Base-by-base conservation (phyloP, 2,888 invertebrate species). In the Trichogramma dendrolimi region DNA sequence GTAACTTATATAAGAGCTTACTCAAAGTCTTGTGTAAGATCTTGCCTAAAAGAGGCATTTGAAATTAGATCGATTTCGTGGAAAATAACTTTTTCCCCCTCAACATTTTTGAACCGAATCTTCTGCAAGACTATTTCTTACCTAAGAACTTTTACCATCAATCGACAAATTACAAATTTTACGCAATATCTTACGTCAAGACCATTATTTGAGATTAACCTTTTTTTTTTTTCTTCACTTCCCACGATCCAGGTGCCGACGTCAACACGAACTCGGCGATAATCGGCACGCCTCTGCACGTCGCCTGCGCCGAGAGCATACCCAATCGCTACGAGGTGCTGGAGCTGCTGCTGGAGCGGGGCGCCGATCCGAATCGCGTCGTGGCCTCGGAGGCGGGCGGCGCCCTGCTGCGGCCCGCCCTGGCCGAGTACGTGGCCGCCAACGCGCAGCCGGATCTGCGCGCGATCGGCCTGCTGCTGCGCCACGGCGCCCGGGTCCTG, bases 351-450 rank as follows among this genome's bases (percentile, higher is more conserved):
- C 77, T 91, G 67, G 84, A 85, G 69, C 83, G 85, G 52, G 90
- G 90, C 2, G 90, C 90, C 0, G 87, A 91, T 73, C 90, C 90
- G 0, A 91, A 91, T 75, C 79, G 88, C 70, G 86, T 89, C 69
- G 89, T 91, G 1, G 87, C 86, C 72, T 87, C 86, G 70, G 88
- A 89, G 59, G 86, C 87, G n/a, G 88, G 88, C 50, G 87, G 88
- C 1, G 85, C 88, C 0, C 82, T 93, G 14, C 27, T 27, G 2
- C 83, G 90, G 56, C 90, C 92, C 0, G 90, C 92, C 0, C 80
- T 94, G 2, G 90, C 91, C 0, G 94, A 94, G 76, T 93, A 93
- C 76, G 81, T 94, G 10, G 87, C 89, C 1, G 88, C 88, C 69
- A 89, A 89, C 72, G 82, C 85, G n/a, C 84, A 85, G 53, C 89